These are phyloP conservation scores for Trachelus troglodyta DNA, from an alignment of 2,888 invertebrate species.

Conservation along the genomic window DNA sequence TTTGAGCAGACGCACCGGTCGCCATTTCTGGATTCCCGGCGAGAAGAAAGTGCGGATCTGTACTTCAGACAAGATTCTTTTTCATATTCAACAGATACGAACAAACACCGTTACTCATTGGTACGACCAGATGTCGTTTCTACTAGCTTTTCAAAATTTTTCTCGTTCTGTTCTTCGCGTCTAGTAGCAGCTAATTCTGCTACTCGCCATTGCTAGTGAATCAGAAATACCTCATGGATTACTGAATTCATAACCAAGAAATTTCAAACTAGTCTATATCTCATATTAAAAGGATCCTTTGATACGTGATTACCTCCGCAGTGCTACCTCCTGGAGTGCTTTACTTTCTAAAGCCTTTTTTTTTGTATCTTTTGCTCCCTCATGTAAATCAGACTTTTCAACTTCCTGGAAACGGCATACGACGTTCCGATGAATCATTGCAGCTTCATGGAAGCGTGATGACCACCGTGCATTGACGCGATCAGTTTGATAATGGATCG, in stretches of 20 bases:
- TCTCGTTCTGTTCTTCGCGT: not conserved
- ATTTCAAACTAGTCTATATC: not conserved
- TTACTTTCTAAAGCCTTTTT: not conserved
- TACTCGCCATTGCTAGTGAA: not conserved
- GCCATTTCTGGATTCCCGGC: constrained; percentile 57
- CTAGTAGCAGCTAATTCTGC: not conserved
- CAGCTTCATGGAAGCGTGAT: constrained; percentile 5
- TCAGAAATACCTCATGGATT: not conserved
- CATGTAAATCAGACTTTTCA: not conserved
- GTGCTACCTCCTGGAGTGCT: not conserved
- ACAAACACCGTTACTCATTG: constrained; percentile 7
- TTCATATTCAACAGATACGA: constrained; percentile 25
- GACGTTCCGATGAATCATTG: not conserved
- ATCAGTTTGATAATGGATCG: not conserved
- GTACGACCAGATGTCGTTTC: not conserved
- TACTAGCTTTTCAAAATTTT: not conserved
- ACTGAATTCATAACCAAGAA: not conserved
- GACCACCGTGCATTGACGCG: not conserved
- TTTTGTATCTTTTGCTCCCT: not conserved
- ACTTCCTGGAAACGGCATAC: not conserved
- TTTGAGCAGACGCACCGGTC: constrained; percentile 59
- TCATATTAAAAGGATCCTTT: not conserved
- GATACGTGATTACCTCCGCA: not conserved
- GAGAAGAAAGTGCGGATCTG: constrained; percentile 23
- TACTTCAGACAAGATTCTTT: constrained; percentile 35